phyloP scores from a whole-genome alignment of 2,113 vertebrate genomes.

The Tylochromis polylepis region DNA sequence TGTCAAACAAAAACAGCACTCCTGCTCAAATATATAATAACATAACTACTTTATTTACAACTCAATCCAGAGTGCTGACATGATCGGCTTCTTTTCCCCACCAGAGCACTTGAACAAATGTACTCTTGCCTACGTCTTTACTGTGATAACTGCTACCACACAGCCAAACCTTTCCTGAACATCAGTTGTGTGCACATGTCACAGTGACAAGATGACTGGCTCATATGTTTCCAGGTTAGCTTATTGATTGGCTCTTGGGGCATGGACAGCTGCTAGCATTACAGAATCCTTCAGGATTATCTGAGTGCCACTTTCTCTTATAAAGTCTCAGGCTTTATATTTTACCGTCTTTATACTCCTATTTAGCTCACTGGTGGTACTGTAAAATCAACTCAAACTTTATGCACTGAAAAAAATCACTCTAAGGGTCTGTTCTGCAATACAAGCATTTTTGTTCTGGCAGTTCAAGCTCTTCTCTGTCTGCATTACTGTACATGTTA shows the following conservation, averaged over 20 bases:
- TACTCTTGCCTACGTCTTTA: neutral
- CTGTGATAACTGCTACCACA: neutral
- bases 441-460: neutral
- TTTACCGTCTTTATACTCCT: neutral
- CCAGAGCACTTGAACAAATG: neutral
- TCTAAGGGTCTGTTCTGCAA: neutral
- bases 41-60: neutral
- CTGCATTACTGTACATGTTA: neutral
- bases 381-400: neutral
- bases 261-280: neutral
- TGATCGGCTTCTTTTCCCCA: neutral
- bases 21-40: neutral
- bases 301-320: neutral
- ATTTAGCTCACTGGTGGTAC: neutral
- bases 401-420: neutral
- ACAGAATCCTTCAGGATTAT: neutral
- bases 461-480: neutral
- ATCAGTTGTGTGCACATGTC: neutral
- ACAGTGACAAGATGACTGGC: neutral
- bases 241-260: neutral
- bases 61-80: neutral
- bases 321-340: neutral
- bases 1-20: neutral
- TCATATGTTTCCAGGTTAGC: neutral
- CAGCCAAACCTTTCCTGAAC: neutral